Percentiles rank a stretch among this genome's conserved stretches.
Evolutionary conservation across 1,140 invertebrate species (phyloP).

Genomic region (Magallana ariakensis): DNA sequence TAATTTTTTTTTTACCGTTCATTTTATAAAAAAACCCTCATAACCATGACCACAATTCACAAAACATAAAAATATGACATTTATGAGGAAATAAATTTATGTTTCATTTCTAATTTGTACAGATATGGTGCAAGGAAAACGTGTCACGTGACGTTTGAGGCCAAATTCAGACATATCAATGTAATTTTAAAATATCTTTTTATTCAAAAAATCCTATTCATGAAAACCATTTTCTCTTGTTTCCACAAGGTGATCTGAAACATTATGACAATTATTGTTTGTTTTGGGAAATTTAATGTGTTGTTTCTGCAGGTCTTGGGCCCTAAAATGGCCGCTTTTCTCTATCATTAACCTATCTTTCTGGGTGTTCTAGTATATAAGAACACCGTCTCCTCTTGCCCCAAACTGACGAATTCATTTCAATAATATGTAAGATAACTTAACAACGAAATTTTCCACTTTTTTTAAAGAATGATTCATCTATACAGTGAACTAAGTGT

Average conservation of each 20-base stretch:
- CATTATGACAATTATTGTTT: background rate
- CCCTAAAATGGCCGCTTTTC: background rate
- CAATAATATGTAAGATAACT: background rate
- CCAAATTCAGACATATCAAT: background rate
- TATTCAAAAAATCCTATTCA: background rate
- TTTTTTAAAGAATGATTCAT: background rate
- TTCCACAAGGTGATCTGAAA: background rate
- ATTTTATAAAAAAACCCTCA: too few relatives aligned
- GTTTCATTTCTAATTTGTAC: background rate
- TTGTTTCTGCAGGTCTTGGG: background rate
- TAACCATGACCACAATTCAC: too few relatives aligned
- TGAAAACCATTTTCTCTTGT: background rate
- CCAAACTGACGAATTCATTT: background rate
- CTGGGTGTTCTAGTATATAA: background rate
- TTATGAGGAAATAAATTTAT: background rate
- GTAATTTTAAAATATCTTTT: background rate
- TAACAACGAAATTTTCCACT: background rate
- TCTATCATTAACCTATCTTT: background rate
- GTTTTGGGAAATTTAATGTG: background rate
- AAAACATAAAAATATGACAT: background rate
- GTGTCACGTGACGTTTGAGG: background rate
- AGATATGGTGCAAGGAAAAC: background rate
- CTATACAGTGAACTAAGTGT: background rate
- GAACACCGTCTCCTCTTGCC: background rate
- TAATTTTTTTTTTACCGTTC: too few relatives aligned